Evolutionary conservation across 1,140 invertebrate species (phyloP), one percentile per base, ranked within the genome.

Genomic region (Trigoniulus corallinus): DNA sequence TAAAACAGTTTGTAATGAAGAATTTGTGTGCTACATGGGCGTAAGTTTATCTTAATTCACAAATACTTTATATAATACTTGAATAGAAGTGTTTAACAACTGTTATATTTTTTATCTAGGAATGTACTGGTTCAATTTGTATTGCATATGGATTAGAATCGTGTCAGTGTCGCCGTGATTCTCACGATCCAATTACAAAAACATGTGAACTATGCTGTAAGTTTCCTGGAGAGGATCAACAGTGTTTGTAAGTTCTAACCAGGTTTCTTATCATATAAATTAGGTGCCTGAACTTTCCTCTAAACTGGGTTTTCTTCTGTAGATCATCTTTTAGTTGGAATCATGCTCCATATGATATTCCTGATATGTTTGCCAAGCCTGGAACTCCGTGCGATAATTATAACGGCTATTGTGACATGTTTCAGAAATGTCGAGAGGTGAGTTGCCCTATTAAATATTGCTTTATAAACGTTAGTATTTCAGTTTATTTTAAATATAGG

Each of bases 391-490:
- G 73, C 58, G 70, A 74, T 50, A 70, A 74, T 57, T 73, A 67
- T 58, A 69, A 87, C 80, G 88, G 88, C 48, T 98, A 98, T 69
- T 98, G 94, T 72, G 94, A 98, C 71, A 92, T 97, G 46, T 98
- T 98, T 70, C 77, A 91, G 22, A 95, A 94, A 68, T 98, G 94
- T 66, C 78, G 94, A 56, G 92, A 62, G 87, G n/a, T n/a, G n/a
- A n/a, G n/a, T n/a, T n/a, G n/a, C n/a, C n/a, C n/a, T n/a, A 87
- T 0, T 85, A 87, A 43, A 89, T 88, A 24, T 93, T 94, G 0
- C 98, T 95, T 66, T 94, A 98, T 65, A 88, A 98, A 65, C 98
- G 95, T 67, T 89, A 89, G 92, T 97, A 37, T 98, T 97, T 69
- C 87, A 95, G 70, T 89, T 89, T 62, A 98, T 94, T 66, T 75